Evolutionary conservation across 2,888 invertebrate genomes (phyloP).

Genomic region (Lagria hirta): DNA sequence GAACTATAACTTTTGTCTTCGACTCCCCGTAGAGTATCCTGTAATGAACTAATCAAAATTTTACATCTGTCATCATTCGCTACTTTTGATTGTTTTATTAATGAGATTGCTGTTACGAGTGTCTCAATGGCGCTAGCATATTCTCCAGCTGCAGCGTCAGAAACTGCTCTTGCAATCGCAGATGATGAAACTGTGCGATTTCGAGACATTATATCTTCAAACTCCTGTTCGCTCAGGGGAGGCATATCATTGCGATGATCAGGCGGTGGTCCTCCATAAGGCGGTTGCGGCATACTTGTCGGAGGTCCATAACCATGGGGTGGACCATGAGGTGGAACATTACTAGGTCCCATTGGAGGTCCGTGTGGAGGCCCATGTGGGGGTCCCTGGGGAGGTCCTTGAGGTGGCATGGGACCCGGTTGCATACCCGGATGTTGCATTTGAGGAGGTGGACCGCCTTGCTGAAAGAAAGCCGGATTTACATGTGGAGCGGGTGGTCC

Average conservation of each 20-base stretch:
- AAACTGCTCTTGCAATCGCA: slow-evolving; percentile 95
- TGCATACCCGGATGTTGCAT: slow-evolving; percentile 58
- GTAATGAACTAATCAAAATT: slow-evolving; percentile 90
- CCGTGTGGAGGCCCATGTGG: slow-evolving; percentile 64
- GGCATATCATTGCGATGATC: slow-evolving; percentile 60
- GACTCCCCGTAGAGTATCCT: slow-evolving; percentile 92
- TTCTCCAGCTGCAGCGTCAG: slow-evolving; percentile 96
- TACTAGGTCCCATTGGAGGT: slow-evolving; percentile 63
- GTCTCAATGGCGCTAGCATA: slow-evolving; percentile 98
- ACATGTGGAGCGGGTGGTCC: slow-evolving; percentile 89
- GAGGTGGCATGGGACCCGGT: slow-evolving; percentile 59
- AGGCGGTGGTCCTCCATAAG: slow-evolving; percentile 66
- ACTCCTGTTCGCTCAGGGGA: slow-evolving; percentile 87
- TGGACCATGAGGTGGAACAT: slow-evolving; percentile 48
- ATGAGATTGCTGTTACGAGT: slow-evolving; percentile 95
- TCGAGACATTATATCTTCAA: slow-evolving; percentile 96
- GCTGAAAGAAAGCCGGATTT: slow-evolving; percentile 95
- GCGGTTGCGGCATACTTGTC: slow-evolving; percentile 51
- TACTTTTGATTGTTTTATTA: slow-evolving; percentile 93
- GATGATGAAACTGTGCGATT: slow-evolving; percentile 97
- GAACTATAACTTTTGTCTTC: slow-evolving; percentile 96
- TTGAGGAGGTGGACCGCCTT: slow-evolving; percentile 63
- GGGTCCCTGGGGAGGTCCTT: slow-evolving; percentile 66
- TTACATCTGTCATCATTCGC: slow-evolving; percentile 97
- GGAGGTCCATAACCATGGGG: slow-evolving; percentile 57